Conservation (phyloP, 2,888 invertebrate species). For the Acronicta psi region DNA sequence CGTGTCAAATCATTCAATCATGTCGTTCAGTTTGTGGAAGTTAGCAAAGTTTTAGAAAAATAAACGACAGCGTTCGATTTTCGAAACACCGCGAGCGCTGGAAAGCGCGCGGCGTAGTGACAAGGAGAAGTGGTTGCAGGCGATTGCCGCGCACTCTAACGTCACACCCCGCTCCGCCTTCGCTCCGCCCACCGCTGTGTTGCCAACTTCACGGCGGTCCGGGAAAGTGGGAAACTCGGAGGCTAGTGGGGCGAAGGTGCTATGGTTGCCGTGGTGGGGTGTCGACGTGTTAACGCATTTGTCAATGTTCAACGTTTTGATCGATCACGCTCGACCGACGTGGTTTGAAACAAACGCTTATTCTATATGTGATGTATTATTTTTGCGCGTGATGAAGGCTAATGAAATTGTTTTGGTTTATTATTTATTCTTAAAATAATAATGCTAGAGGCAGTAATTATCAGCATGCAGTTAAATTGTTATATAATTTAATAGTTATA, state of each 20-base stretch:
- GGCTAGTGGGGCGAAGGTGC: conserved; percentile 73
- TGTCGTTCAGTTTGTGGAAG: conserved; percentile 10
- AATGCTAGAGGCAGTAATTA: no score
- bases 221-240: conserved; percentile 84
- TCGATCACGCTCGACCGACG: conserved; percentile 58
- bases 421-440: no score
- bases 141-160: conserved; percentile 63
- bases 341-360: conserved; percentile 37
- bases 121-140: conserved; percentile 58
- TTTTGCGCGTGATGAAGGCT: conserved; percentile 36
- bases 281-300: conserved; percentile 60
- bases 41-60: conserved; percentile 32
- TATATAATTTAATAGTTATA: no score
- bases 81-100: conserved; percentile 66
- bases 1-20: conserved; percentile 44
- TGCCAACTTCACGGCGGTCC: conserved; percentile 76
- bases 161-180: conserved; percentile 75
- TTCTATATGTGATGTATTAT: conserved; percentile 31
- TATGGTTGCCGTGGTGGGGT: conserved; percentile 70
- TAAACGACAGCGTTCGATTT: conserved; percentile 50
- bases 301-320: conserved; percentile 63
- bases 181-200: conserved; percentile 77
- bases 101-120: conserved; percentile 67
- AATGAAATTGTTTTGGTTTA: conserved; percentile 25
- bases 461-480: no score